A percentile compares a stretch with the other conserved stretches of the same genome.
Conservation (phyloP, 2,888 invertebrate species). For the Lamellibrachia columna region DNA sequence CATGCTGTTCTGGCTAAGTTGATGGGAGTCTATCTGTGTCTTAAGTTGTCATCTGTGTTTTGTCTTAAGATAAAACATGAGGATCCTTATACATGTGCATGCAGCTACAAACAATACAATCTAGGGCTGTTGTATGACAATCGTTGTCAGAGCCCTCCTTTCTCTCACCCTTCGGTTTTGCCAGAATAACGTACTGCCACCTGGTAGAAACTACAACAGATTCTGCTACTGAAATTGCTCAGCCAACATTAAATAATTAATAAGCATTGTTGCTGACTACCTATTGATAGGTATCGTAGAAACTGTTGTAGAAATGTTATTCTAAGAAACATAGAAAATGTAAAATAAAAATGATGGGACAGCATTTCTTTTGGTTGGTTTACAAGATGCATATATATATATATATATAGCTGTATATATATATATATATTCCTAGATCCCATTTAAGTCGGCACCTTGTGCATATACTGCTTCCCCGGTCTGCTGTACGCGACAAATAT, state of each 20-base stretch:
- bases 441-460: too few species aligned
- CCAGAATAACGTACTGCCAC: slow-evolving; percentile 10
- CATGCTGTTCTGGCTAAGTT: not conserved
- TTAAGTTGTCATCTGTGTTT: not conserved
- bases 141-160: not conserved
- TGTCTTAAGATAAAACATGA: not conserved
- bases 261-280: not conserved
- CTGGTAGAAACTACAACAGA: not conserved
- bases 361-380: too few species aligned
- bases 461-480: too few species aligned
- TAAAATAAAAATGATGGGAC: not conserved
- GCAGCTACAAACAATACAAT: not conserved
- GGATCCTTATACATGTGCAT: not conserved
- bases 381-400: too few species aligned
- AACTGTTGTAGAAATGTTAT: not conserved
- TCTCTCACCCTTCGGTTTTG: not conserved
- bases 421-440: too few species aligned
- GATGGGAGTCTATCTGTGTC: not conserved
- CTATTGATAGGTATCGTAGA: not conserved
- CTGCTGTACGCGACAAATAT: too few species aligned
- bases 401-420: too few species aligned
- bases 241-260: not conserved
- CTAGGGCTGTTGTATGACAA: not conserved
- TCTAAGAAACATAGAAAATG: not conserved
- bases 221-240: slow-evolving; percentile 11